Evolutionary conservation across 2,888 invertebrate genomes (phyloP).

Genomic region (Abrostola tripartita): DNA sequence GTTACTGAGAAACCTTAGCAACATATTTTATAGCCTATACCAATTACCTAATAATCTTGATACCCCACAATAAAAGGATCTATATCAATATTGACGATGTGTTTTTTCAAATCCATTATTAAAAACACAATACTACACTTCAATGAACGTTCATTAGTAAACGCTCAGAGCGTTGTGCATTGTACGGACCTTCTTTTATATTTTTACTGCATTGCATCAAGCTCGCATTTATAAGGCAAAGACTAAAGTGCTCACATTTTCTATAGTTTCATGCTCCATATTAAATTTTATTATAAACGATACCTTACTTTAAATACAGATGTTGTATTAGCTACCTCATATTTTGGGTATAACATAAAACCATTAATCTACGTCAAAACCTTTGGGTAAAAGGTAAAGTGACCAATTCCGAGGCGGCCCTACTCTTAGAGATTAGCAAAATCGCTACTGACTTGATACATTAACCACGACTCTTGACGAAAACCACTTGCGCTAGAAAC

Average conservation of each 20-base stretch:
- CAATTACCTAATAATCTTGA: too few relatives aligned
- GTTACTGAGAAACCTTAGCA: too few relatives aligned
- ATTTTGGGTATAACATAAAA: conserved; percentile 64
- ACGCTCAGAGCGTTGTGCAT: background rate
- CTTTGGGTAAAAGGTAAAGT: conserved; percentile 68
- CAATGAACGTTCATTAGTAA: background rate
- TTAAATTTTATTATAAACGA: conserved; percentile 7
- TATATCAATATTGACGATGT: too few relatives aligned
- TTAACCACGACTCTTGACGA: conserved; percentile 67
- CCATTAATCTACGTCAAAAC: conserved; percentile 79
- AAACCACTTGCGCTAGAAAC: conserved; percentile 43
- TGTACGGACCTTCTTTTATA: background rate
- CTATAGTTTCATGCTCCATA: background rate
- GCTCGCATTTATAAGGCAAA: background rate
- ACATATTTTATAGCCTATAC: too few relatives aligned
- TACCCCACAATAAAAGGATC: too few relatives aligned
- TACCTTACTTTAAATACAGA: conserved; percentile 26
- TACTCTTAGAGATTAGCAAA: conserved; percentile 76
- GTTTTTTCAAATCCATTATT: background rate
- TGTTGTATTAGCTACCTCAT: conserved; percentile 61
- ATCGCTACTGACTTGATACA: conserved; percentile 76
- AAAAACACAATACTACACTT: background rate
- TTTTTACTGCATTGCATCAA: background rate
- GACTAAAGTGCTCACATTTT: background rate
- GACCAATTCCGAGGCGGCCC: conserved; percentile 68